Conservation (phyloP, 1,140 invertebrate species). For the Physella acuta region DNA sequence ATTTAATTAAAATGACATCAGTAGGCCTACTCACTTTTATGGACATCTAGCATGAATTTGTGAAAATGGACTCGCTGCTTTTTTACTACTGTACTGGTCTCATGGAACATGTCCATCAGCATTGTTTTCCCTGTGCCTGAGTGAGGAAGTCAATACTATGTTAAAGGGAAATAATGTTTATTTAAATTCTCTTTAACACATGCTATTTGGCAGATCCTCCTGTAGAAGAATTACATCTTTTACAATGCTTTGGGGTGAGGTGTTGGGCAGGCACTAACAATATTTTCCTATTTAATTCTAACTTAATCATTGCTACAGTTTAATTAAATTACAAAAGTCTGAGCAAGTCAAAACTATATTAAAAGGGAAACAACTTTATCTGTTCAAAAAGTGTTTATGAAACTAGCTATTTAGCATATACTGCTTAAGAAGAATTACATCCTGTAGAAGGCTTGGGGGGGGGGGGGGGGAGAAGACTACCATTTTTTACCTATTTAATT, state of each 20-base stretch:
- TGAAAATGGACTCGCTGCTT: slow-evolving; percentile 94
- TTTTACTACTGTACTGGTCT: slow-evolving; percentile 67
- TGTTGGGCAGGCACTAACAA: neutral
- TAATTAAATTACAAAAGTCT: neutral
- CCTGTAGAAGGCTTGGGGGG: too few species aligned
- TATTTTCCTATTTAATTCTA: neutral
- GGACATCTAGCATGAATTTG: slow-evolving; percentile 96
- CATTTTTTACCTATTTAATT: too few species aligned
- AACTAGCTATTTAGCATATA: too few species aligned
- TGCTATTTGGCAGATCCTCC: slow-evolving; percentile 69
- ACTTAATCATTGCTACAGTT: neutral
- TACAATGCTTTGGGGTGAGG: neutral
- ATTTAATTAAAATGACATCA: too few species aligned
- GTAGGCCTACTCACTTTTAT: slow-evolving; percentile 68
- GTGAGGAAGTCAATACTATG: slow-evolving; percentile 22
- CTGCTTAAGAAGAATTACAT: too few species aligned
- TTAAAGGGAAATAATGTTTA: neutral
- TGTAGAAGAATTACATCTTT: slow-evolving; percentile 61
- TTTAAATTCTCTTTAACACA: neutral
- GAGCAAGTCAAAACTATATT: neutral
- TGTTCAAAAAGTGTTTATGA: too few species aligned
- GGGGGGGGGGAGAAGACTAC: too few species aligned
- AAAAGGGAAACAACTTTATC: too few species aligned
- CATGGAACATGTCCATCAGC: slow-evolving; percentile 97
- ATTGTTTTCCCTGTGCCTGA: slow-evolving; percentile 79